Percentiles rank a stretch among this genome's conserved stretches.
phyloP scores from a whole-genome alignment of 2,888 invertebrate species.

The Ophion costatus region DNA sequence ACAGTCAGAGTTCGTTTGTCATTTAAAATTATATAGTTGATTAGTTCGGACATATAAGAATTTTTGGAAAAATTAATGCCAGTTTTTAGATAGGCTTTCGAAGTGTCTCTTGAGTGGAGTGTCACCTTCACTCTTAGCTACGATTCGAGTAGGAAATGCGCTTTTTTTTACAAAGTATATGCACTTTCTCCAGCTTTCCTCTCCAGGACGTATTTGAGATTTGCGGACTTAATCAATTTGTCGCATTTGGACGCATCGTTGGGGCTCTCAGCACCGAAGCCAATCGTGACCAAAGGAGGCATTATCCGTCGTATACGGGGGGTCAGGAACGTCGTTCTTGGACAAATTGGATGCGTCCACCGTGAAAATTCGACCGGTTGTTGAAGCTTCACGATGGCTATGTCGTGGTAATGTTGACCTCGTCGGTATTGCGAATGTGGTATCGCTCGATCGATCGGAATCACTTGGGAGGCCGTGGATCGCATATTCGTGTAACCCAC shows the following conservation, averaged over 20 bases:
- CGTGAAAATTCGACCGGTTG: constrained; percentile 49
- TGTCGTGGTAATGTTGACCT: constrained; percentile 75
- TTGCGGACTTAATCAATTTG: constrained; percentile 74
- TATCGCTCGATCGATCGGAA: constrained; percentile 69
- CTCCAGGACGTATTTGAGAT: constrained; percentile 72
- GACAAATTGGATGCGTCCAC: constrained; percentile 54
- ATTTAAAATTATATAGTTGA: no score
- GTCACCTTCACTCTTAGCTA: background rate
- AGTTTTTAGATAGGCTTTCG: no score
- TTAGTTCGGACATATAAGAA: no score
- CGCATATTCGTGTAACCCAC: background rate
- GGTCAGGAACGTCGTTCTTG: no score
- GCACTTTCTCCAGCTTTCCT: background rate
- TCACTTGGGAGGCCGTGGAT: constrained; percentile 66
- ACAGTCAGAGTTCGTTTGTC: no score
- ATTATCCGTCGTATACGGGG: no score
- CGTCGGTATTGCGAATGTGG: constrained; percentile 76
- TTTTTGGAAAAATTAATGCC: no score
- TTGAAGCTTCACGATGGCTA: constrained; percentile 75
- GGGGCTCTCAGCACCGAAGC: constrained; percentile 75
- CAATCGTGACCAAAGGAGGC: constrained; percentile 71
- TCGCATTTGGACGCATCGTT: constrained; percentile 62
- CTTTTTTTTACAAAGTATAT: background rate
- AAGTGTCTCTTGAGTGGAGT: no score
- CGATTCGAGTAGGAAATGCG: background rate